Conservation (phyloP, 2,888 invertebrate genomes). For the Heteropelma amictum region DNA sequence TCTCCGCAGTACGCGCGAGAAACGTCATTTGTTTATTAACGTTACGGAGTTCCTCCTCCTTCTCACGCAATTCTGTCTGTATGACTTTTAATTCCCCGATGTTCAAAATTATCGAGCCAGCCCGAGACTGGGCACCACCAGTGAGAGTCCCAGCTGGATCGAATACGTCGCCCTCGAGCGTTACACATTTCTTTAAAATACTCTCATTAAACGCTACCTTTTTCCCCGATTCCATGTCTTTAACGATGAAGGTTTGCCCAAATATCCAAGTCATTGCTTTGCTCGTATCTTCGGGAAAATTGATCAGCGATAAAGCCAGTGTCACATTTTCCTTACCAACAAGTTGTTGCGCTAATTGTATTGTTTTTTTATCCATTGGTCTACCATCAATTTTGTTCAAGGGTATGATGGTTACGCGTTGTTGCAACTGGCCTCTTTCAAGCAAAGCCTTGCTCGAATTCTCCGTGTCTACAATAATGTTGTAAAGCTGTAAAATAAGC, state of each 20-base stretch:
- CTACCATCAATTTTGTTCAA: slow-evolving; percentile 90
- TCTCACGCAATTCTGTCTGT: slow-evolving; percentile 71
- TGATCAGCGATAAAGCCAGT: slow-evolving; percentile 88
- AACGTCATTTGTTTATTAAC: slow-evolving; percentile 78
- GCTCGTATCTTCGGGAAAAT: slow-evolving; percentile 83
- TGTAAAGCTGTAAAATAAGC: slow-evolving; percentile 84
- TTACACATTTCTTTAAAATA: slow-evolving; percentile 87
- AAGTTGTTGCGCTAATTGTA: slow-evolving; percentile 85
- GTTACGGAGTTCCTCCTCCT: slow-evolving; percentile 75
- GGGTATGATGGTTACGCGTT: slow-evolving; percentile 92
- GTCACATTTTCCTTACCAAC: slow-evolving; percentile 90
- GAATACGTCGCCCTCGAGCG: slow-evolving; percentile 94
- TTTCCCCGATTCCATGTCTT: slow-evolving; percentile 88
- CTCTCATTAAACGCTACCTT: slow-evolving; percentile 87
- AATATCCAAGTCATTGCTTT: slow-evolving; percentile 94
- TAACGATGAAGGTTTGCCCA: slow-evolving; percentile 91
- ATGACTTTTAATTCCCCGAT: slow-evolving; percentile 75
- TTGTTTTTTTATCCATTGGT: slow-evolving; percentile 81
- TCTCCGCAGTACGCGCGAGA: slow-evolving; percentile 76
- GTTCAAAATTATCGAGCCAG: slow-evolving; percentile 77
- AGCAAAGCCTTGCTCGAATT: slow-evolving; percentile 90
- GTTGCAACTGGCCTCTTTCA: slow-evolving; percentile 88
- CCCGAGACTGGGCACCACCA: slow-evolving; percentile 87
- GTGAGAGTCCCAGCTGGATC: slow-evolving; percentile 94
- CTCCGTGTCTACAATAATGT: slow-evolving; percentile 94